Percentiles rank a stretch among this genome's conserved stretches.
phyloP scores from a whole-genome alignment of 2,113 vertebrate species.

The Heliornis fulica region DNA sequence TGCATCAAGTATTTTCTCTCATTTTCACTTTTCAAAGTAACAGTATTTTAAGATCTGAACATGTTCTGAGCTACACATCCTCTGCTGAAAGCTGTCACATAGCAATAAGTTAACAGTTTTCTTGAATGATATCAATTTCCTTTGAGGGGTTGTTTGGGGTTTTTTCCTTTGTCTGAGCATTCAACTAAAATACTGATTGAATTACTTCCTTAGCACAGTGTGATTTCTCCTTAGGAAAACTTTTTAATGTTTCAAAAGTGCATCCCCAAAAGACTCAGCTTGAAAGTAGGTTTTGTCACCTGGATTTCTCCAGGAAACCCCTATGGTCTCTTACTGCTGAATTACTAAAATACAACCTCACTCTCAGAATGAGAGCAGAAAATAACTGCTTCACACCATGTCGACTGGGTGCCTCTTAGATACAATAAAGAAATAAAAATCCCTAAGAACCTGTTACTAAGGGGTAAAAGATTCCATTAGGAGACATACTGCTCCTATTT shows the following conservation, averaged over 20 bases:
- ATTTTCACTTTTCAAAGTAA: background rate
- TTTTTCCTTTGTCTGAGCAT: background rate
- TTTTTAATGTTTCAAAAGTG: background rate
- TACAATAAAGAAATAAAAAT: background rate
- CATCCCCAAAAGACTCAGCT: background rate
- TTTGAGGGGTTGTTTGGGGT: too few species aligned
- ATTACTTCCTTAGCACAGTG: background rate
- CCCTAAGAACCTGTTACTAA: background rate
- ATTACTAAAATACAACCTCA: background rate
- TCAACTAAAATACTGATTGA: background rate
- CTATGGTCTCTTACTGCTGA: background rate
- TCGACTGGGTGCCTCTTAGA: background rate
- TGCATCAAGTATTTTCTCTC: background rate
- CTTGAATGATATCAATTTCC: background rate
- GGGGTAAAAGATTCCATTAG: background rate
- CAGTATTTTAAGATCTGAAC: background rate
- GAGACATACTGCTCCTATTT: fast-evolving
- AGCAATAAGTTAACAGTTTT: background rate
- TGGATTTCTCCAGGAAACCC: background rate
- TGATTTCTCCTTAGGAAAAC: background rate
- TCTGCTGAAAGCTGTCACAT: background rate
- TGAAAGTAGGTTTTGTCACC: background rate
- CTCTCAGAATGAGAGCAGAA: background rate
- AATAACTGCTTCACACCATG: background rate
- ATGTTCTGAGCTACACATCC: background rate